Conservation (phyloP, 1,140 invertebrate genomes). For the Saccostrea glomerata region DNA sequence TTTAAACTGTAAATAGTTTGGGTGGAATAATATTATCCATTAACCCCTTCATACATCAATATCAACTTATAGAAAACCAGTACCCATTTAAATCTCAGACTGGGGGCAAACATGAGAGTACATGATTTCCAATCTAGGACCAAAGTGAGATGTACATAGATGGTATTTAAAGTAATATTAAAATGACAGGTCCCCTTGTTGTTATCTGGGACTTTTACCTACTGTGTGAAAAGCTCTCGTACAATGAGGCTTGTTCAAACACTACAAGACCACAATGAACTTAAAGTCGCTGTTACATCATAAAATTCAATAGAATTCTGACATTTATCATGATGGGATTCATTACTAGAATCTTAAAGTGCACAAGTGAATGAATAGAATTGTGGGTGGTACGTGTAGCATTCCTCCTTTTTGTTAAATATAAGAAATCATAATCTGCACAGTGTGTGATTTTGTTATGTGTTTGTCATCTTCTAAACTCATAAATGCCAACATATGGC, state of each 20-base stretch:
- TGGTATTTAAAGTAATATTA: constrained; percentile 3
- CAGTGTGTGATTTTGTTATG: too few relatives aligned
- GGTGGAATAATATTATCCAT: constrained; percentile 22
- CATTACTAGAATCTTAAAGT: neutral
- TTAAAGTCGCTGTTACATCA: constrained; percentile 1
- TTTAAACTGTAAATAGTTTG: constrained; percentile 22
- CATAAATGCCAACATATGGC: too few relatives aligned
- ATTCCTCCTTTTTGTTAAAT: too few relatives aligned
- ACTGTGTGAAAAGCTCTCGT: neutral
- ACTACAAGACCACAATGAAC: neutral
- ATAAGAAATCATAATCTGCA: too few relatives aligned
- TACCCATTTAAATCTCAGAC: constrained; percentile 9
- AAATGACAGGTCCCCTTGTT: neutral
- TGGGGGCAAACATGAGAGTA: constrained; percentile 27
- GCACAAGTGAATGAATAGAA: neutral
- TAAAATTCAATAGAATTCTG: constrained; percentile 1
- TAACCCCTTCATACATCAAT: constrained; percentile 24
- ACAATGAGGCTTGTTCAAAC: constrained; percentile 1
- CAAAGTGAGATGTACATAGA: neutral
- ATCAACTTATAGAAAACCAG: neutral
- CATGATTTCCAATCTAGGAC: constrained; percentile 8
- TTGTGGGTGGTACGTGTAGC: neutral
- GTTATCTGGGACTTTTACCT: constrained; percentile 8
- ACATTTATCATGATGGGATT: neutral
- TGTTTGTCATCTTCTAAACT: too few relatives aligned